Base-by-base conservation (phyloP, 2,888 invertebrate species). In the Orthosia cruda region DNA sequence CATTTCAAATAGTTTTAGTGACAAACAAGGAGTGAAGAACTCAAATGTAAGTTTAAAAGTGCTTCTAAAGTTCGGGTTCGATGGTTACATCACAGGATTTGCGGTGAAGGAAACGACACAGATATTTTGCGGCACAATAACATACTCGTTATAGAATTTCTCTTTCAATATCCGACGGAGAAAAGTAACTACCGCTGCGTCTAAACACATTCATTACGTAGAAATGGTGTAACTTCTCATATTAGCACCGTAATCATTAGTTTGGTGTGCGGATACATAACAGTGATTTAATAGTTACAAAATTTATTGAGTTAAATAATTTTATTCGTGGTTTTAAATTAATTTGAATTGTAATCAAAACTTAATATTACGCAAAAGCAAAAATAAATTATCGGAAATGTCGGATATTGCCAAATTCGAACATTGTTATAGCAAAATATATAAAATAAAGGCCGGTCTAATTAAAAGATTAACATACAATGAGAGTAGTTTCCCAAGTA, bases 41-140 rank as follows among this genome's bases (percentile, higher is more conserved):
- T 88, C 77, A 88, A 90, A 92, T 89, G 95, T 96, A 96, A 96
- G 96, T 96, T 91, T 86, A 12, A 84, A n/a, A 84, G 87, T 90
- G 84, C 58, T 81, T 74, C 50, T 69, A 66, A 59, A 70, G 71
- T 68, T 79, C 74, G 59, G 45, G 68, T 67, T 69, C 26, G 1
- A 12, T 65, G 23, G 50, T 58, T 62, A 23, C 68, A 66, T 75
- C 76, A 72, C 71, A 87, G 86, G 86, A 87, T 84, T 84, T 87
- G 84, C 82, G 84, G 86, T 87, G 86, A 80, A 62, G 61, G 71
- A 71, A 71, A 71, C 58, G 3, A 71, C 20, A 20, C 20, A 49
- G 12, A 63, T 55, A 59, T n/a, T 62, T 71, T 26, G 16, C 50
- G 59, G 59, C 45, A 72, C 20, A 62, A 63, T 70, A 59, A 71